These are phyloP conservation scores for Plutomurus gul DNA, from an alignment of 1,140 invertebrate species.

Conservation along the genomic window DNA sequence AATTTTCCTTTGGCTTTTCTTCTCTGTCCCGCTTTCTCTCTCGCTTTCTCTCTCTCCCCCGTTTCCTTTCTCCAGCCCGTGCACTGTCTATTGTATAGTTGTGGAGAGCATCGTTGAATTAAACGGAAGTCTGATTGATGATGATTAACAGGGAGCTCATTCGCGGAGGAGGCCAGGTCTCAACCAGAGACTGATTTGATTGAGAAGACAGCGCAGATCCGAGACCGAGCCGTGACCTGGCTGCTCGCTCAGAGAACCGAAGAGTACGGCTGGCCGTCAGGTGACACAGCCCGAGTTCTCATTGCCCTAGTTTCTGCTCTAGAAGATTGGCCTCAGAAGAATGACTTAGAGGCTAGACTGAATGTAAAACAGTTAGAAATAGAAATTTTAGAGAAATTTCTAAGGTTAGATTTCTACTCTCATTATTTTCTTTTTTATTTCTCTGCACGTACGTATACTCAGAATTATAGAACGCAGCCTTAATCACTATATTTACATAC, in stretches of 20 bases:
- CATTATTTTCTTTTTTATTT: background rate
- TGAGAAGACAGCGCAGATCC: slow-evolving; percentile 21
- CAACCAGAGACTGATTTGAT: background rate
- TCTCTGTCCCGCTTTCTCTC: too few relatives aligned
- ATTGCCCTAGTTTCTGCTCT: slow-evolving; percentile 44
- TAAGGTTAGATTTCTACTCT: slow-evolving; percentile 46
- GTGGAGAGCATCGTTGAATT: slow-evolving; percentile 1
- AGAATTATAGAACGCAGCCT: too few relatives aligned
- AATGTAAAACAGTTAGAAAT: slow-evolving; percentile 53
- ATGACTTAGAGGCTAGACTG: slow-evolving; percentile 51
- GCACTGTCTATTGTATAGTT: background rate
- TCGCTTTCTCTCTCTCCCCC: too few relatives aligned
- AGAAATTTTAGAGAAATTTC: slow-evolving; percentile 52
- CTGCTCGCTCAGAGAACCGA: slow-evolving; percentile 18
- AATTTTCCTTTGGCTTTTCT: too few relatives aligned
- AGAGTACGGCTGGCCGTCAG: slow-evolving; percentile 46
- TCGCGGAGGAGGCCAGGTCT: background rate
- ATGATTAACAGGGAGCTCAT: slow-evolving; percentile 13
- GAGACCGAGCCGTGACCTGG: slow-evolving; percentile 37
- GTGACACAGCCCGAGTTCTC: slow-evolving; percentile 46
- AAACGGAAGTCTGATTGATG: background rate
- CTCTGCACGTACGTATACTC: background rate
- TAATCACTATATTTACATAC: too few relatives aligned
- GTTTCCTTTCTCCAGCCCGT: background rate
- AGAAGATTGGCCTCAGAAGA: slow-evolving; percentile 49